phyloP scores from a whole-genome alignment of 1,140 invertebrate species.

The Dendrolimus punctatus region DNA sequence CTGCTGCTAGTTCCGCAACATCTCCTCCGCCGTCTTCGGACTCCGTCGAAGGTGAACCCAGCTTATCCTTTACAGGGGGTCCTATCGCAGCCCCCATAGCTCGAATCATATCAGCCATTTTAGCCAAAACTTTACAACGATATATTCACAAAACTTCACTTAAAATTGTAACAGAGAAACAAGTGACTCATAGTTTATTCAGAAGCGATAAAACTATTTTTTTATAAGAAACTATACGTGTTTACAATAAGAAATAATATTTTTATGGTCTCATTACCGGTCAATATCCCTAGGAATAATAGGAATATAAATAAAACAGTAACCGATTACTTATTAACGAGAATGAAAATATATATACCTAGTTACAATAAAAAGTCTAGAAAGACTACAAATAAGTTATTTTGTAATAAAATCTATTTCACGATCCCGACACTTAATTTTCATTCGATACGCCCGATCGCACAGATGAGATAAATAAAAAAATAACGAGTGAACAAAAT shows the following conservation, averaged over 20 bases:
- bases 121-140: conserved; percentile 14
- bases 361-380: background rate
- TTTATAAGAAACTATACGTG: conserved; percentile 30
- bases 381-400: conserved; percentile 2
- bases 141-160: conserved; percentile 18
- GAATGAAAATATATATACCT: background rate
- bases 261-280: background rate
- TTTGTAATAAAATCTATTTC: background rate
- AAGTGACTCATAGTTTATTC: conserved; percentile 45
- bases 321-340: background rate
- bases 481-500: background rate
- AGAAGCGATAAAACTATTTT: conserved; percentile 23
- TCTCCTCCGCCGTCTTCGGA: conserved; percentile 86
- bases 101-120: conserved; percentile 79
- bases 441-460: conserved; percentile 13
- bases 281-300: background rate
- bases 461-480: conserved; percentile 14
- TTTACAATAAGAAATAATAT: conserved; percentile 28
- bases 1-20: conserved; percentile 76
- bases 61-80: conserved; percentile 78
- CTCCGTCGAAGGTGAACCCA: conserved; percentile 87
- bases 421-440: conserved; percentile 6
- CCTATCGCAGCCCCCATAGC: conserved; percentile 74
- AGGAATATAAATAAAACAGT: background rate
- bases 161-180: conserved; percentile 17